These are phyloP conservation scores for Eueides isabella DNA, from an alignment of 1,140 invertebrate genomes.

Conservation along the genomic window DNA sequence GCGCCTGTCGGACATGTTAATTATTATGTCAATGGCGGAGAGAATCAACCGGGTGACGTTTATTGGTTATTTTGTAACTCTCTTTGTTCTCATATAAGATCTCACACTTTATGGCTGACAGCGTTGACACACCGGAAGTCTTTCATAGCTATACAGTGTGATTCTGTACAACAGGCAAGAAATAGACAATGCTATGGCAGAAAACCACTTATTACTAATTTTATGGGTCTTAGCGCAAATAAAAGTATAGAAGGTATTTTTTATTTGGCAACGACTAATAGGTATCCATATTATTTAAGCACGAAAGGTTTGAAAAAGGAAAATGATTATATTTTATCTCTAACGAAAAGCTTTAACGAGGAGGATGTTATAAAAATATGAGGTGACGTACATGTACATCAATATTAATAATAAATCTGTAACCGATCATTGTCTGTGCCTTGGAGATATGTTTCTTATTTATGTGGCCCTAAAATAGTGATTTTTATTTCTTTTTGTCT, in stretches of 20 bases:
- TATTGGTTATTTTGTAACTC: conserved; percentile 53
- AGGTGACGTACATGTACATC: too few relatives aligned
- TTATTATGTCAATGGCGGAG: conserved; percentile 89
- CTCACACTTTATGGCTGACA: conserved; percentile 54
- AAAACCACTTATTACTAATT: conserved; percentile 51
- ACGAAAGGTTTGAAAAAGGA: conserved; percentile 57
- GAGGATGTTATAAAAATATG: neutral
- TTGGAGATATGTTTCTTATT: too few relatives aligned
- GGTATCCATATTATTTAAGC: conserved; percentile 57
- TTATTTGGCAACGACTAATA: conserved; percentile 56
- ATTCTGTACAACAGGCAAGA: conserved; percentile 65
- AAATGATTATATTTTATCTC: conserved; percentile 38
- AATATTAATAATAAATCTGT: too few relatives aligned
- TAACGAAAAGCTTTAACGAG: neutral
- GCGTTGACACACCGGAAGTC: conserved; percentile 52
- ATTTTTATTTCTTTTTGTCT: too few relatives aligned
- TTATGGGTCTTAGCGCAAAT: conserved; percentile 55
- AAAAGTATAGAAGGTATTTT: conserved; percentile 58
- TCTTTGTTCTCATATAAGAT: conserved; percentile 59
- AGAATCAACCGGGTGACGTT: conserved; percentile 84
- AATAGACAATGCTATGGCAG: conserved; percentile 57
- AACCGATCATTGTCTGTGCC: too few relatives aligned
- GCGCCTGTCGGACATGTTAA: conserved; percentile 84
- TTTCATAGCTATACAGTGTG: conserved; percentile 64
- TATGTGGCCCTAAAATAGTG: too few relatives aligned